phyloP scores from a whole-genome alignment of 2,113 vertebrate species.

The Echinops telfairi region DNA sequence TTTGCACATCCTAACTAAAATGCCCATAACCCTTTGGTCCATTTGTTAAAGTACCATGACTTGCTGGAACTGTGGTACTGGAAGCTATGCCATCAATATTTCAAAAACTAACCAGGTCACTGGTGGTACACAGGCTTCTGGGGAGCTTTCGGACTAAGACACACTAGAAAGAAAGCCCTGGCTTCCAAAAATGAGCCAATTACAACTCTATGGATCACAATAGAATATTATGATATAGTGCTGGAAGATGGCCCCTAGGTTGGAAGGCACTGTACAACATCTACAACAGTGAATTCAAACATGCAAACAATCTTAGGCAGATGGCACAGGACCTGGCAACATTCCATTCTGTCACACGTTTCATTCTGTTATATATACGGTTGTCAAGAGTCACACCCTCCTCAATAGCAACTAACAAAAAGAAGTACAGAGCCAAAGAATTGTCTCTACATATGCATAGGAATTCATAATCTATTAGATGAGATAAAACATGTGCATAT shows the following conservation, averaged over 20 bases:
- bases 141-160: not conserved
- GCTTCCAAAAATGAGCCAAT: not conserved
- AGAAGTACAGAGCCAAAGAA: constrained; percentile 26
- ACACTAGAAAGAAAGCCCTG: not conserved
- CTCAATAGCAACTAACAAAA: not conserved
- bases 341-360: not conserved
- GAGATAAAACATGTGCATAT: constrained; percentile 10
- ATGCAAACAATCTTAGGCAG: not conserved
- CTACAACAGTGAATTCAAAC: not conserved
- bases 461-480: constrained; percentile 41
- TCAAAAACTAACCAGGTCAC: not conserved
- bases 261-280: not conserved
- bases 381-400: not conserved
- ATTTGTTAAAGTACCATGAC: not conserved
- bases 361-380: not conserved
- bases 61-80: not conserved
- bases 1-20: constrained; percentile 42
- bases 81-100: not conserved
- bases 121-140: not conserved
- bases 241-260: not conserved
- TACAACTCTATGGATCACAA: not conserved
- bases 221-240: not conserved
- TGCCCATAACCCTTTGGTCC: not conserved
- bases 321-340: not conserved
- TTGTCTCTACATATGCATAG: not conserved